Evolutionary conservation across 2,797 vertebrate genomes (phyloP), one percentile per base, ranked within the genome.

Genomic region (Choloepus didactylus): DNA sequence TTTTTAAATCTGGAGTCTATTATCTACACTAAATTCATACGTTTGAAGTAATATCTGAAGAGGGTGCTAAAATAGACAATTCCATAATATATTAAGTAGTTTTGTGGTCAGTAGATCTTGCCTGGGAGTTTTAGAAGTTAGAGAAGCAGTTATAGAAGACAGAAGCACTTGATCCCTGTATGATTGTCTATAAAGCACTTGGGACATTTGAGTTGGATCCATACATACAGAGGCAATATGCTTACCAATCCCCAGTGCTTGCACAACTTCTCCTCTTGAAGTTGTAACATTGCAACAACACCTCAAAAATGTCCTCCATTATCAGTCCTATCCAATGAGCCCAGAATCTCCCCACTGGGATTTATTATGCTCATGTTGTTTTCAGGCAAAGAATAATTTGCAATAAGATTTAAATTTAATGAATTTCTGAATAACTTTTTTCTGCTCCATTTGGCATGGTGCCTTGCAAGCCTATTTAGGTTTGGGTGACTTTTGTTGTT

Each of bases 381-480:
- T 88, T 85, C 46, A 70, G 35, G 15, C 10, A 89, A 46, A 93
- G 66, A 93, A 76, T 38, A 81, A 38, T 86, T 85, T 70, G 27
- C 72, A 80, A 70, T 64, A 59, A 90, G 46, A 85, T 70, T 85
- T 80, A 85, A 85, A 69, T 94, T 75, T 93, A 93, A 87, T 80
- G 84, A 96, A 91, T 72, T 94, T 93, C 59, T 85, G 41, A 60
- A 54, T 54, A 88, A 93, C 25, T 44, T 94, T 54, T 83, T 80
- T 38, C 69, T 69, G 60, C 41, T 56, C 29, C 56, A 60, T 89
- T 91, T 95, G 67, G 66, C 87, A 81, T 80, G 44, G 27, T 84
- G 73, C 87, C 60, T 90, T 93, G 66, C 9, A 70, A 31, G 44
- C 27, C 14, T 59, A 85, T 25, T 69, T 60, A 75, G 27, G 77